Percentiles rank a stretch among this genome's conserved stretches.
Evolutionary conservation across 2,888 invertebrate species (phyloP).

Genomic region (Neoaliturus tenellus): DNA sequence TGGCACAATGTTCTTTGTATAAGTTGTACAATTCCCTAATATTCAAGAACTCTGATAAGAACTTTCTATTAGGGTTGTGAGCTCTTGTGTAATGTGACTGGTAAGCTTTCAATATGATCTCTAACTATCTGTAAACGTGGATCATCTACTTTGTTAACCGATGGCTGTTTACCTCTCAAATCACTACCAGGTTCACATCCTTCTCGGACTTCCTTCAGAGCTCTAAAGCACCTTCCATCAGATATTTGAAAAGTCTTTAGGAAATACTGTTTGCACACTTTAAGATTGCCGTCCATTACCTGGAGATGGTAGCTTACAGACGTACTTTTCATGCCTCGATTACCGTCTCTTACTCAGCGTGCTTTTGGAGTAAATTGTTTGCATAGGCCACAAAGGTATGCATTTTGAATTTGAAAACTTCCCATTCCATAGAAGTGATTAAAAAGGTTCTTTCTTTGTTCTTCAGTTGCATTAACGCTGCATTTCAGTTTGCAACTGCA

Average conservation of each 20-base stretch:
- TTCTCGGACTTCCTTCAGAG: constrained; percentile 17
- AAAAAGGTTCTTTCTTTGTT: too few relatives aligned
- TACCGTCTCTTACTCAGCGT: constrained; percentile 7
- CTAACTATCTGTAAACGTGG: neutral
- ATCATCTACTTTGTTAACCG: constrained; percentile 31
- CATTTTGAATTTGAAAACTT: constrained; percentile 33
- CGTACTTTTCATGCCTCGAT: neutral
- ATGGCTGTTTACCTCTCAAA: constrained; percentile 29
- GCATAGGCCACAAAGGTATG: constrained; percentile 31
- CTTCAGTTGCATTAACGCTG: too few relatives aligned
- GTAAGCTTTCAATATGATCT: neutral
- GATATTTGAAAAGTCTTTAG: constrained; percentile 24
- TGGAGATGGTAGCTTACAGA: constrained; percentile 12
- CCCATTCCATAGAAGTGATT: too few relatives aligned
- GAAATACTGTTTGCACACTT: constrained; percentile 42
- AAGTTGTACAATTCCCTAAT: constrained; percentile 8
- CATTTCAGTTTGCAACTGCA: too few relatives aligned
- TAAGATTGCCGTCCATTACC: neutral
- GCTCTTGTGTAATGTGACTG: neutral
- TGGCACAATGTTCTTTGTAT: neutral
- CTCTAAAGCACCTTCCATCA: constrained; percentile 31
- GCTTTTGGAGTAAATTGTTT: constrained; percentile 11
- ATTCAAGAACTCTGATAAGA: neutral
- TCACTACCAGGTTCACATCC: constrained; percentile 27
- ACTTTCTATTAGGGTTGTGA: neutral